Evolutionary conservation across 2,888 invertebrate genomes (phyloP), one percentile per base, ranked within the genome.

Genomic region (Caenorhabditis sp.): DNA sequence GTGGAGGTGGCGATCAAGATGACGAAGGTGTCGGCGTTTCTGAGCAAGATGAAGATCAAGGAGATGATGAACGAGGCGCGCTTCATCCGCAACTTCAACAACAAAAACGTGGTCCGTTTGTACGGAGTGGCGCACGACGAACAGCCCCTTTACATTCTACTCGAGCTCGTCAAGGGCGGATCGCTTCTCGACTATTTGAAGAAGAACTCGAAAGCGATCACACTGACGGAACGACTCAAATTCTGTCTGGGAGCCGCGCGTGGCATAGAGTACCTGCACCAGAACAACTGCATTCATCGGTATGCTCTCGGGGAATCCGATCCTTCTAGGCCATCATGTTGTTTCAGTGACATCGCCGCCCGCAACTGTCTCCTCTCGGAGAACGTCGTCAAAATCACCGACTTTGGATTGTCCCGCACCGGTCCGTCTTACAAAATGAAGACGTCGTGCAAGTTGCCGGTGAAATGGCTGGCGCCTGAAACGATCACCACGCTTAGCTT

Each of bases 51-150:
- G 22, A 80, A 80, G 45, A 78, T 80, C 39, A 68, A 70, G 35
- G 80, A 80, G 30, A 73, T 80, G 78, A 80, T 80, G 80, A 75
- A 77, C 17, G 80, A 80, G 48, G 80, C 80, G 2, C 58, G 80
- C n/a, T 59, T 80, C 13, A 75, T 75, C 45, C 61, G 80, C 2
- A 59, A 68, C 37, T 70, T 80, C 32, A 52, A 72, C 2, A 78
- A 80, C 45, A 56, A 53, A 17, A 80, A 80, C 45, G 70, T 80
- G 8, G 80, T 80, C 32, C 65, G 78, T 20, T 32, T 78, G 26
- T 73, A 78, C 45, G 80, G 80, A 27, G 78, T 80, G 11, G 80
- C 75, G 13, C 74, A 74, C n/a, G 71, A 80, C 24, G 74, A 78
- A 35, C 77, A 80, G 30, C 80, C 80, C 3, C 50, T 80, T 9